Evolutionary conservation across 2,113 vertebrate species (phyloP), one percentile per base, ranked within the genome.

Genomic region (Ceuthmochares aereus): DNA sequence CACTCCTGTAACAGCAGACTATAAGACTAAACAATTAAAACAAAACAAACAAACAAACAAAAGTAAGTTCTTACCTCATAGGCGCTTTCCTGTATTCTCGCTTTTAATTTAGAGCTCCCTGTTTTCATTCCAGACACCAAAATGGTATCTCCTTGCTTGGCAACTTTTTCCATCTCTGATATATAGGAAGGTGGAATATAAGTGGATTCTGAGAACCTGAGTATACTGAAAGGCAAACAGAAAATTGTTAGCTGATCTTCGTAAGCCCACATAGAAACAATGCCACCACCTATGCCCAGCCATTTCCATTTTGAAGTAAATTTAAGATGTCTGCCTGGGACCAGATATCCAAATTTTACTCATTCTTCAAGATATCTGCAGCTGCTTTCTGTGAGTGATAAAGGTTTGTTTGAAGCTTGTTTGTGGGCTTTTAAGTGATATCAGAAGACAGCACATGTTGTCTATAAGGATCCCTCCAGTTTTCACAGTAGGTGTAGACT

Each of bases 111-210:
- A 84, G 98, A 98, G 76, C 98, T 98, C 37, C 98, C 98, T 0
- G 98, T 98, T 97, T 98, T 98, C 96, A 98, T 97, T n/a, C 98
- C 98, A 15, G 98, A 98, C 83, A 99, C 98, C 58, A 98, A 76
- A 90, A 99, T 83, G 23, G 97, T 98, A 77, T 99, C 99, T 14
- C 99, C 99, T 87, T 99, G 99, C 96, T 99, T 99, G 66, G 99
- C 99, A 37, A 98, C 98, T 88, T 99, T 98, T 96, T 99, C 99
- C 99, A 99, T 99, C 95, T 99, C 99, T 2, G 98, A 98, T 97
- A 99, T 99, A 95, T 99, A 99, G 16, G 95, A 92, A 34, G 99
- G 99, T 8, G 99, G 99, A 6, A 96, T 99, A 72, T 99, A 99
- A 3, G 99, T 98, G 9, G 99, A 99, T 97, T 99, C 99, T 8